A percentile compares a stretch with the other conserved stretches of the same genome.
Evolutionary conservation across 2,888 invertebrate genomes (phyloP).

Genomic region (Galeruca laticollis): DNA sequence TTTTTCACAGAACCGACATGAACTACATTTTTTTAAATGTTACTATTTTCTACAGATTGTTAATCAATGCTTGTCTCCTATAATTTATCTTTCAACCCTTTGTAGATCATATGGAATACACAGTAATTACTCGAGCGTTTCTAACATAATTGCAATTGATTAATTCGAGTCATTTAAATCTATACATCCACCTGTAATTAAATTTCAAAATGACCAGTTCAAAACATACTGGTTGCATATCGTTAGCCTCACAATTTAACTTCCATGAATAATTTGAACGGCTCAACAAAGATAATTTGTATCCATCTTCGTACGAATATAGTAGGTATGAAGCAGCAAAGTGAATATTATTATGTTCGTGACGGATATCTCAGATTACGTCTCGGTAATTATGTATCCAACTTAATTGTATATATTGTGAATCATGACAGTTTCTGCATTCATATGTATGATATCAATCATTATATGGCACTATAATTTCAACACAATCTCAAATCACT

Average conservation of each 20-base stretch:
- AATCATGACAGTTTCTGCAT: slow-evolving; percentile 19
- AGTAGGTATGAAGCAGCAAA: slow-evolving; percentile 16
- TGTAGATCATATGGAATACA: not conserved
- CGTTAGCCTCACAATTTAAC: not conserved
- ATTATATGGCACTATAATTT: slow-evolving; percentile 22
- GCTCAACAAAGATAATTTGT: slow-evolving; percentile 18
- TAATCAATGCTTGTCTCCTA: no score
- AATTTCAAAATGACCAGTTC: slow-evolving; percentile 1
- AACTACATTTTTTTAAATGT: no score
- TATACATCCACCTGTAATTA: not conserved
- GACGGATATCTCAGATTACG: slow-evolving; percentile 32
- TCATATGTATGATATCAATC: slow-evolving; percentile 21
- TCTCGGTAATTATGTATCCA: slow-evolving; percentile 31
- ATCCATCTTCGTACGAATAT: slow-evolving; percentile 17
- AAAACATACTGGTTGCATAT: not conserved
- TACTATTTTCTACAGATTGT: no score
- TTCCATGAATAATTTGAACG: slow-evolving; percentile 5
- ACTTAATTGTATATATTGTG: slow-evolving; percentile 30
- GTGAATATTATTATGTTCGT: slow-evolving; percentile 23
- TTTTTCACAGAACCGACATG: no score
- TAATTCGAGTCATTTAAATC: not conserved
- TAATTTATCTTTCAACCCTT: no score
- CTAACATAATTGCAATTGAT: not conserved
- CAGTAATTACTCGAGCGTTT: not conserved
- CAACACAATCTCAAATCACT: slow-evolving; percentile 9